Evolutionary conservation across 2,113 vertebrate genomes (phyloP).

Genomic region (Sorex araneus): DNA sequence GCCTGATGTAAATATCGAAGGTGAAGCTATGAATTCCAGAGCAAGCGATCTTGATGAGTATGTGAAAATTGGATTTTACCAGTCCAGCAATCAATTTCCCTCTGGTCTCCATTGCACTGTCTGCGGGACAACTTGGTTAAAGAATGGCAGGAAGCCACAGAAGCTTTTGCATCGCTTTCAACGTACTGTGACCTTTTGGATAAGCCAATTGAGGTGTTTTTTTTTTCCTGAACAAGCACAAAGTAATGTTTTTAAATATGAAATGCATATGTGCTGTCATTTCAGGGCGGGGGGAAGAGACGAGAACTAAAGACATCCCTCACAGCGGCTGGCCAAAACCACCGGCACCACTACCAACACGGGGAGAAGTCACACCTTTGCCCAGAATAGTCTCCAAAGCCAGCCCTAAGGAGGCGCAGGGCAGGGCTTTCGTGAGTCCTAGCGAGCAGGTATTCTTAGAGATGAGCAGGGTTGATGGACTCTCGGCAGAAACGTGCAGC

Average conservation of each 20-base stretch:
- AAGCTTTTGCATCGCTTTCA: slow-evolving; percentile 65
- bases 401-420: neutral
- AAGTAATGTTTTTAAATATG: slow-evolving; percentile 73
- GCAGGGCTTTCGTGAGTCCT: neutral
- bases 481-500: neutral
- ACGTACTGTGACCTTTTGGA: slow-evolving; percentile 72
- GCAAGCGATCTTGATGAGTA: slow-evolving; percentile 68
- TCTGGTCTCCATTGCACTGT: slow-evolving; percentile 75
- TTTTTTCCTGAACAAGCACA: slow-evolving; percentile 72
- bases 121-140: slow-evolving; percentile 76
- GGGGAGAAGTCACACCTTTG: neutral
- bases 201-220: slow-evolving; percentile 75
- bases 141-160: slow-evolving; percentile 75
- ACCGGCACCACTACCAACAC: neutral
- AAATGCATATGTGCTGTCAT: slow-evolving; percentile 68
- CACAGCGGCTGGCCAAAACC: neutral
- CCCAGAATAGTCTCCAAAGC: slow-evolving; percentile 25
- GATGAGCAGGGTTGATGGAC: neutral
- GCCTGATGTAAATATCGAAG: neutral
- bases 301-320: slow-evolving; percentile 45
- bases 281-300: slow-evolving; percentile 64
- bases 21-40: neutral
- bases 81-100: slow-evolving; percentile 77
- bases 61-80: slow-evolving; percentile 77
- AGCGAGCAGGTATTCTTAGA: neutral